phyloP scores from a whole-genome alignment of 2,797 vertebrate species.

The Mormyrops boulengeri region DNA sequence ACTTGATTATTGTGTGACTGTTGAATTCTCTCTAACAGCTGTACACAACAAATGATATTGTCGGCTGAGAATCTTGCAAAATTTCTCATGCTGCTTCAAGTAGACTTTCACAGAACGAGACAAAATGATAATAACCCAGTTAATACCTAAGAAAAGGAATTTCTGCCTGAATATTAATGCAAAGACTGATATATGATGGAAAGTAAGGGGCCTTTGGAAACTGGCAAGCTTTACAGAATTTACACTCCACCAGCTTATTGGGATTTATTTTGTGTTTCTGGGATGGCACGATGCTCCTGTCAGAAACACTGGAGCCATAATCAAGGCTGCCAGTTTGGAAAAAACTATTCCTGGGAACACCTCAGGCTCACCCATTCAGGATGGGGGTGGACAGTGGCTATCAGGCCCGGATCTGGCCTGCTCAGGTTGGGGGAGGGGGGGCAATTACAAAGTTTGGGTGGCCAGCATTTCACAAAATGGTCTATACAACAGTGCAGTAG shows the following conservation, averaged over 20 bases:
- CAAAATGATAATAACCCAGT: background rate
- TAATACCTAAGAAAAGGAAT: conserved; percentile 14
- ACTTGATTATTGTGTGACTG: conserved; percentile 3
- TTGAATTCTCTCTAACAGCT: background rate
- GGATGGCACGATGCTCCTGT: background rate
- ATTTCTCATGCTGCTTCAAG: background rate
- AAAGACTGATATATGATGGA: background rate
- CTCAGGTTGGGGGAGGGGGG: too few species aligned
- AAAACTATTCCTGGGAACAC: background rate
- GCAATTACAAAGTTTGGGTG: too few species aligned
- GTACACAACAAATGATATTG: background rate
- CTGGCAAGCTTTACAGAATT: conserved; percentile 32
- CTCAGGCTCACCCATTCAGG: background rate
- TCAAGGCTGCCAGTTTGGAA: background rate
- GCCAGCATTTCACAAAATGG: too few species aligned
- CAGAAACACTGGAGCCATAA: background rate
- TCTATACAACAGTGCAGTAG: too few species aligned
- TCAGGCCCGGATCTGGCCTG: background rate
- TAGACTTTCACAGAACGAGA: background rate
- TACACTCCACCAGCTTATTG: conserved; percentile 31
- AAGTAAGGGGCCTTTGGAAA: conserved; percentile 26
- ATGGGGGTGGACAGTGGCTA: background rate
- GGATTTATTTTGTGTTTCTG: conserved; percentile 23
- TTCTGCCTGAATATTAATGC: conserved; percentile 23
- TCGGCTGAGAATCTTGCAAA: background rate